Evolutionary conservation across 2,888 invertebrate genomes (phyloP).

Genomic region (Meteorus colon): DNA sequence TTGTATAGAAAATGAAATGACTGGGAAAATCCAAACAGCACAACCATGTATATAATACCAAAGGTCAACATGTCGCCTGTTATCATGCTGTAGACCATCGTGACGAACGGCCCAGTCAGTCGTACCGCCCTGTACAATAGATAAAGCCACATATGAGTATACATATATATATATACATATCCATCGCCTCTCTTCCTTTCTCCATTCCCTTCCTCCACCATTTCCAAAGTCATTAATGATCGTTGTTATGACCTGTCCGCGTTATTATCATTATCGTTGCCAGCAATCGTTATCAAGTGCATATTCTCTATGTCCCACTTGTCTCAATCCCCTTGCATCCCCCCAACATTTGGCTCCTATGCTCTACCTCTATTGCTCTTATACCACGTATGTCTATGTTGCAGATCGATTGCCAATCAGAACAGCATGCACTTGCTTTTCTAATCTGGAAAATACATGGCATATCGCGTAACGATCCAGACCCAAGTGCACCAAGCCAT

Average conservation of each 20-base stretch:
- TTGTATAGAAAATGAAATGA: constrained; percentile 96
- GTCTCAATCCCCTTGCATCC: no score
- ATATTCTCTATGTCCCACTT: neutral
- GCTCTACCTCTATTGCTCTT: neutral
- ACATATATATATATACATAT: neutral
- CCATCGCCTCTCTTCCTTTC: constrained; percentile 4
- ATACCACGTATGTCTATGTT: constrained; percentile 17
- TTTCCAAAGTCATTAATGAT: constrained; percentile 48
- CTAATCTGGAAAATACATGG: constrained; percentile 26
- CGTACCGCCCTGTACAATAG: constrained; percentile 84
- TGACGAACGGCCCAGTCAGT: constrained; percentile 98
- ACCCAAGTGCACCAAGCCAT: constrained; percentile 11
- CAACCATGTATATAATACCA: constrained; percentile 96
- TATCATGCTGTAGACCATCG: constrained; percentile 99
- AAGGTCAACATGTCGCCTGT: constrained; percentile 99
- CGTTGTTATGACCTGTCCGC: constrained; percentile 40
- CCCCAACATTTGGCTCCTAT: neutral
- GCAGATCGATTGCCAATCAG: constrained; percentile 30
- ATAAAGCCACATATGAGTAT: constrained; percentile 46
- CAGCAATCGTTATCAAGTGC: constrained; percentile 37
- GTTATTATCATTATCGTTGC: constrained; percentile 47
- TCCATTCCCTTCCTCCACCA: constrained; percentile 16
- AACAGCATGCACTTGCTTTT: constrained; percentile 32
- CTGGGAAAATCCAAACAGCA: constrained; percentile 96
- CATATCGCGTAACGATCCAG: constrained; percentile 24